A percentile compares a stretch with the other conserved stretches of the same genome.
Evolutionary conservation across 2,888 invertebrate species (phyloP).

Genomic region (Heliconius hortense): DNA sequence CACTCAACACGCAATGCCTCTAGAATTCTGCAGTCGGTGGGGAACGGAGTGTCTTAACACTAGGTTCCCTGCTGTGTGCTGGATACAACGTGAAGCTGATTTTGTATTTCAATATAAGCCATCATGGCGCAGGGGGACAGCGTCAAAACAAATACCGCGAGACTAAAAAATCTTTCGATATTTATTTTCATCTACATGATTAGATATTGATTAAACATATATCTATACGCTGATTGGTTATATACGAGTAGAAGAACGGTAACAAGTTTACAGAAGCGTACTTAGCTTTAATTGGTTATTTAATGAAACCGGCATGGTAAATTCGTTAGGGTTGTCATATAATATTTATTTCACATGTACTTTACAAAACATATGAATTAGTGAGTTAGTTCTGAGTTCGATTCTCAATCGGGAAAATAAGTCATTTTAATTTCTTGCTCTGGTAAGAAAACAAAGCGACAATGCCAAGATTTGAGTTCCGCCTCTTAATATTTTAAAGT

Average conservation of each 20-base stretch:
- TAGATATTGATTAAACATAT: neutral
- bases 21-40: no score
- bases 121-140: no score
- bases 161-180: neutral
- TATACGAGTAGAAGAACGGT: neutral
- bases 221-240: neutral
- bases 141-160: no score
- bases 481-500: neutral
- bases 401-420: neutral
- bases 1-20: no score
- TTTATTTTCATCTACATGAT: neutral
- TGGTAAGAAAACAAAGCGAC: neutral
- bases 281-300: constrained; percentile 26
- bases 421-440: no score
- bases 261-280: constrained; percentile 19
- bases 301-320: constrained; percentile 23
- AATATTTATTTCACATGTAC: neutral
- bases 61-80: no score
- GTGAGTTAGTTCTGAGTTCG: neutral
- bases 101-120: no score
- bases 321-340: constrained; percentile 8
- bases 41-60: no score
- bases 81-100: no score
- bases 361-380: no score
- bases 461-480: neutral